Base-by-base conservation (phyloP, 1,140 invertebrate species). In the Nasonia vitripennis region DNA sequence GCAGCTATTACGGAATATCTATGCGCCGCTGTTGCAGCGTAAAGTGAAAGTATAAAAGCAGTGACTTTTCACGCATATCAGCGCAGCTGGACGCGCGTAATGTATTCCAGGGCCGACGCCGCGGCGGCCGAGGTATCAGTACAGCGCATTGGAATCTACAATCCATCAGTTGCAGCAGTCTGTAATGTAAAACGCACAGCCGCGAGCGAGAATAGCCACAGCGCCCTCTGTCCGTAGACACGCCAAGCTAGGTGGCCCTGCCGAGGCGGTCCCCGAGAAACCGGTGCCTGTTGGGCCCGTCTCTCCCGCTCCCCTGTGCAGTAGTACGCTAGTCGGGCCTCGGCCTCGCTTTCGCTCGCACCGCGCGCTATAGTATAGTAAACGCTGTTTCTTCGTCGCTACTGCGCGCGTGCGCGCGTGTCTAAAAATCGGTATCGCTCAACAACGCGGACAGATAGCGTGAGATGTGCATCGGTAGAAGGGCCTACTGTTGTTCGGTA, bases 171-270 rank as follows among this genome's bases (percentile, higher is more conserved):
- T 45, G 41, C 41, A 45, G 74, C 23, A 17, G 71, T 34, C 11
- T 45, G 11, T 45, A 45, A 45, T 11, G 10, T 45, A 45, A 27
- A 27, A 45, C 41, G 41, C 41, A 11, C 41, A 41, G 41, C 27
- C 27, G 27, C 27, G 27, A 27, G 27, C 0, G 62, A n/a, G 67
- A 27, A 41, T 67, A 45, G 27, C 27, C 27, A 27, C 27, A 27
- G 34, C 68, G 83, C 31, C 83, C 83, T 70, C 83, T 84, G 41
- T n/a, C 75, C 75, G 67, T 68, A 84, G 75, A 73, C 83, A 48
- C 83, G 83, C 83, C 83, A 77, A 79, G 1, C 11, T 14, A 17
- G 1, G 5, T 6, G 62, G 23, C 23, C 75, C 41, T 23, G 45
- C 7, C 75, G 31, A 71, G 80, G 70, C 80, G 82, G 74, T 23